phyloP scores from a whole-genome alignment of 2,797 vertebrate genomes.

The Podarcis lilfordi region DNA sequence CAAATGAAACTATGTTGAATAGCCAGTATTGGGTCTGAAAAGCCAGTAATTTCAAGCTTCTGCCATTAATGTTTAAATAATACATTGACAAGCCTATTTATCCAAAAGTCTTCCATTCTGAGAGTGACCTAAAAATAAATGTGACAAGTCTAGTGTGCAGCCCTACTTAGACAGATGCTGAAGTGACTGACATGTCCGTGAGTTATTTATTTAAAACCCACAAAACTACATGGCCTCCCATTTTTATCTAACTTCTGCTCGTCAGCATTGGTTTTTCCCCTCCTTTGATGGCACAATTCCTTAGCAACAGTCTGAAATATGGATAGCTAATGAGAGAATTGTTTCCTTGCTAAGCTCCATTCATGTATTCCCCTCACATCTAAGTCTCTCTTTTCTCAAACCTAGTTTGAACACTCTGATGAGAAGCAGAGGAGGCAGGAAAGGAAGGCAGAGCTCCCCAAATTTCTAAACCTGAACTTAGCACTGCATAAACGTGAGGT shows the following conservation, averaged over 20 bases:
- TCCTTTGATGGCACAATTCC: constrained; percentile 24
- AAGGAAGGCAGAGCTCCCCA: neutral
- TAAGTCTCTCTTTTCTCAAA: constrained; percentile 6
- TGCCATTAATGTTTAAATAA: neutral
- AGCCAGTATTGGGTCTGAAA: neutral
- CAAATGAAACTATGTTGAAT: neutral
- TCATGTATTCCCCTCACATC: constrained; percentile 6
- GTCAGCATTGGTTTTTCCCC: constrained; percentile 1
- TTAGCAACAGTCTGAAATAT: constrained; percentile 15
- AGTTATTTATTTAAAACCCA: neutral
- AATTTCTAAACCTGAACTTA: neutral
- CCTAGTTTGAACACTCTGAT: neutral
- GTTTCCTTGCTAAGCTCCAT: constrained; percentile 10
- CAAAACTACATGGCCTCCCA: neutral
- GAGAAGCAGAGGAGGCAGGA: constrained; percentile 4
- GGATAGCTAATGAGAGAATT: constrained; percentile 7
- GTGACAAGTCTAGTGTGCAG: neutral
- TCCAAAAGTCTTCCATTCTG: neutral
- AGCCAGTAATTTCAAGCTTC: neutral
- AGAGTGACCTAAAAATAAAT: neutral
- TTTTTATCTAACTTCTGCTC: neutral
- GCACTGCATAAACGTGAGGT: neutral
- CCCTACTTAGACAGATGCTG: neutral
- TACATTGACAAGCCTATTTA: neutral
- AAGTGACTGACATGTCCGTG: neutral